Conservation (phyloP, 2,113 vertebrate genomes). For the Spizaetus ornatus region DNA sequence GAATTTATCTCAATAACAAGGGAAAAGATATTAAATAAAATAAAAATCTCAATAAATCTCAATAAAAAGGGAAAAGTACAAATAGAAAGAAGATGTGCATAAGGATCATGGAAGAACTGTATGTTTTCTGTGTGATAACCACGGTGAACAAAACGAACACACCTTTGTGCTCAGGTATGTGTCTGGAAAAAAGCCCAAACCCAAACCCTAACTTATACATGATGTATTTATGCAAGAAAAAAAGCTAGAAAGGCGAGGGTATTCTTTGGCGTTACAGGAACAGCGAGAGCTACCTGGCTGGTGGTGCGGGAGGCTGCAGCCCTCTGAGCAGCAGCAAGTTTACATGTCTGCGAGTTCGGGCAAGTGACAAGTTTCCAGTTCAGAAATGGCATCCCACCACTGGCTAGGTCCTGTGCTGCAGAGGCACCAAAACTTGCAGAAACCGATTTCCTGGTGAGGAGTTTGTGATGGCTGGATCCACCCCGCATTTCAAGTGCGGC, state of each 20-base stretch:
- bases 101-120: not conserved
- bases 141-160: accelerated
- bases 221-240: not conserved
- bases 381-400: not conserved
- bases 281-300: not conserved
- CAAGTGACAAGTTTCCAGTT: not conserved
- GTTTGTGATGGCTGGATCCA: not conserved
- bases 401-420: accelerated
- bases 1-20: not conserved
- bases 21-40: not conserved
- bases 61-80: not conserved
- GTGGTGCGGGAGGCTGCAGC: accelerated
- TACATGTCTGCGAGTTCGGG: accelerated
- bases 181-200: too few species aligned
- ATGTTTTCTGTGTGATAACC: not conserved
- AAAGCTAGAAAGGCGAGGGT: not conserved
- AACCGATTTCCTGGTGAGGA: not conserved
- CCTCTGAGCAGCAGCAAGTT: not conserved
- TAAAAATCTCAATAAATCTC: not conserved
- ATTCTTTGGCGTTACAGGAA: not conserved
- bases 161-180: not conserved
- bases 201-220: accelerated
- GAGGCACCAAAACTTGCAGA: not conserved
- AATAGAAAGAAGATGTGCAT: not conserved
- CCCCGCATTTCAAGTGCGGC: not conserved